These are phyloP conservation scores for Gastracanthus pulcherrimus DNA, from an alignment of 2,888 invertebrate species.

Conservation along the genomic window DNA sequence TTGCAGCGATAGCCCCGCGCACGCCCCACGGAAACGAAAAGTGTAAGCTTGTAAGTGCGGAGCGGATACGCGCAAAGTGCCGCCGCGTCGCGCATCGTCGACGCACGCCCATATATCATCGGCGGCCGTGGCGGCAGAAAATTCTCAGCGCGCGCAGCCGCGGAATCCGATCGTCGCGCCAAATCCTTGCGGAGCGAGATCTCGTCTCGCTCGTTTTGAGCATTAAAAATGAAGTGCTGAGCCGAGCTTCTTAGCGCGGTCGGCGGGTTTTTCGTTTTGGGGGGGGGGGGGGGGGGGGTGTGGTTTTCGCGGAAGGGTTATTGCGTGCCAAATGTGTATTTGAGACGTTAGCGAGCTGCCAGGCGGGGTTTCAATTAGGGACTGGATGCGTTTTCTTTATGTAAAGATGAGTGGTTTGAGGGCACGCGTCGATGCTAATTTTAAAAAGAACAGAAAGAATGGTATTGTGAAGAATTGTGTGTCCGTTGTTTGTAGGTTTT, in stretches of 20 bases:
- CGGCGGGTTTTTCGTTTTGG: neutral
- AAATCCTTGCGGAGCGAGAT: too few species aligned
- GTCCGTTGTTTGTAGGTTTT: too few species aligned
- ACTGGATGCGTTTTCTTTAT: neutral
- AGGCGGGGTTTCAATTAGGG: neutral
- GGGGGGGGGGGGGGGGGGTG: too few species aligned
- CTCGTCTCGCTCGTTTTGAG: too few species aligned
- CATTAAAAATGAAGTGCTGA: slow-evolving; percentile 51
- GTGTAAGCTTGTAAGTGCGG: neutral
- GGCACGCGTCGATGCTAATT: neutral
- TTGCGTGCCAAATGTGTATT: slow-evolving; percentile 12
- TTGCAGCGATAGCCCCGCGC: neutral
- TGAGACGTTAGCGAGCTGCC: slow-evolving; percentile 1
- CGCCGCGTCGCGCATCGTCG: slow-evolving; percentile 55
- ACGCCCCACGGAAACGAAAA: neutral
- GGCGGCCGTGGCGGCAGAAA: slow-evolving; percentile 14
- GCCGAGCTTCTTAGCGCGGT: neutral
- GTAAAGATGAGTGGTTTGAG: neutral
- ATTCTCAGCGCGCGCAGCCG: slow-evolving; percentile 50
- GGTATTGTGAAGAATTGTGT: too few species aligned
- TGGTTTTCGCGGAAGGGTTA: neutral
- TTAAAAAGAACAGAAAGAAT: too few species aligned
- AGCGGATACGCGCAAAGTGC: too few species aligned
- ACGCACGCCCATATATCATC: slow-evolving; percentile 61
- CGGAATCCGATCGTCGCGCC: slow-evolving; percentile 61